These are phyloP conservation scores for Chrysomela aeneicollis DNA, from an alignment of 2,888 invertebrate genomes.

Conservation along the genomic window DNA sequence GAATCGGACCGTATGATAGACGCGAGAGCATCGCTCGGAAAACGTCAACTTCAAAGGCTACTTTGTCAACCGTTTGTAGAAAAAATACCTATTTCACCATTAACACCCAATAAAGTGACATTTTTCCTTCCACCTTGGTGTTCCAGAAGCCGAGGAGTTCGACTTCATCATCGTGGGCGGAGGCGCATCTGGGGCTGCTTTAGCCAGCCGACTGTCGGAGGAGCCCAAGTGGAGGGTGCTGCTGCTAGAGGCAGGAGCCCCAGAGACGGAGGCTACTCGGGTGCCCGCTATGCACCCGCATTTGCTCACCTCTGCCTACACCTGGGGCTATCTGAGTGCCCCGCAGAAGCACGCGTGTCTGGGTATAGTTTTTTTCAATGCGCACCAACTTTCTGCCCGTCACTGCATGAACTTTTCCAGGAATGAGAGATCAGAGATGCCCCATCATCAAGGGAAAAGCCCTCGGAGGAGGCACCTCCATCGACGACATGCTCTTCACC, in stretches of 20 bases:
- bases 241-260: constrained; percentile 55
- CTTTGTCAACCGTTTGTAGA: no score
- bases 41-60: no score
- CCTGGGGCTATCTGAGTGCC: constrained; percentile 70
- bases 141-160: constrained; percentile 54
- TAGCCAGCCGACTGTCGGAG: constrained; percentile 43
- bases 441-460: constrained; percentile 69
- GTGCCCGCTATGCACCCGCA: constrained; percentile 65
- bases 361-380: constrained; percentile 51
- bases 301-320: constrained; percentile 66
- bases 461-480: constrained; percentile 80
- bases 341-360: constrained; percentile 64
- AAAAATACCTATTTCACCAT: no score
- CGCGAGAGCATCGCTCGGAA: no score
- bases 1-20: no score
- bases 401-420: constrained; percentile 37
- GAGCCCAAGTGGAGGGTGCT: constrained; percentile 40
- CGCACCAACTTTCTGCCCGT: no score
- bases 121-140: not conserved
- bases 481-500: constrained; percentile 85
- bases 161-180: constrained; percentile 59
- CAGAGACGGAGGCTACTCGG: constrained; percentile 65
- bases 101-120: no score
- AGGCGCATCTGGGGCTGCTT: constrained; percentile 60
- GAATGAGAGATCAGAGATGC: constrained; percentile 49